Base-by-base conservation (phyloP, 23 tunicate species). In the Ciona savignyi region DNA sequence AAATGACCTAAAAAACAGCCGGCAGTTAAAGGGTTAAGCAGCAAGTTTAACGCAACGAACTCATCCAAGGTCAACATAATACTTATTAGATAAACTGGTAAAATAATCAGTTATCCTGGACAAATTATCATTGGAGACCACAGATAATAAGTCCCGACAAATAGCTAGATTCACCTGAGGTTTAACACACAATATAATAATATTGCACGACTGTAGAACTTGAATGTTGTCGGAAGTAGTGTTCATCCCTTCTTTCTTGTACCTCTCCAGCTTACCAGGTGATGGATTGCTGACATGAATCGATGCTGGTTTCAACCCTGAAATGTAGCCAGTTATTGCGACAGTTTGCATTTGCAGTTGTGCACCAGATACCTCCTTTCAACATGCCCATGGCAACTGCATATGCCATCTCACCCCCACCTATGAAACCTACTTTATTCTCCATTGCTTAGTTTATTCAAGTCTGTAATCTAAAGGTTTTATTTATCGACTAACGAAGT, bases 321-420 rank as follows among this genome's bases (percentile, higher is more conserved):
- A n/a, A n/a, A n/a, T n/a, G n/a, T n/a, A n/a, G n/a, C 15, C 56
- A 42, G 15, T 42, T 42, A 42, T 15, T n/a, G n/a, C n/a, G n/a
- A n/a, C n/a, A n/a, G n/a, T n/a, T n/a, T n/a, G n/a, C n/a, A n/a
- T n/a, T n/a, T n/a, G 56, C 56, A 42, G 15, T 42, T 6, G 56
- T 15, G 15, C 15, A 42, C 15, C 11, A 42, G 56, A 1, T 73
- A 81, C 85, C 85, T 79, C 91, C 91, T 31, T 51, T 56, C 23
- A 81, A 26, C 51, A 91, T 81, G 35, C 97, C 97, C 80, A 85
- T 77, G 3, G 86, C 91, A 75, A 91, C 71, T 3, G 91, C 97
- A 77, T 77, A 91, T 0, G 97, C 89, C 97, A 91, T 91, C 23
- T 83, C 86, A 4, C 97, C 97, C 21, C 91, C 97, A 0, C 97